phyloP scores from a whole-genome alignment of 1,140 invertebrate genomes.

The Amyelois transitella region DNA sequence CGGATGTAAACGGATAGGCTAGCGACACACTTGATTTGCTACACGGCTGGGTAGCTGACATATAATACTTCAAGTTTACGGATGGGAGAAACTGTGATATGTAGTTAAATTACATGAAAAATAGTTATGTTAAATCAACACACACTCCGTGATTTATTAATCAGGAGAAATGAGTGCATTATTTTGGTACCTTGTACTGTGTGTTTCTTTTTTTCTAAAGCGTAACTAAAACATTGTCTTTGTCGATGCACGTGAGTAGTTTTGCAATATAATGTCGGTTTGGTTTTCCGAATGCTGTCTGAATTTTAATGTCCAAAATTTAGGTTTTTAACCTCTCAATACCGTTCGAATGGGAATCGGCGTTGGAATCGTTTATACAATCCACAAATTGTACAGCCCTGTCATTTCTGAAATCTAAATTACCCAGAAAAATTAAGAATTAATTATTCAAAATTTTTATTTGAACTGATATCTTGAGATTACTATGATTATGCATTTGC shows the following conservation, averaged over 20 bases:
- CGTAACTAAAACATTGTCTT: not conserved
- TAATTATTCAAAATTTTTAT: too few relatives aligned
- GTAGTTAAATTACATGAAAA: not conserved
- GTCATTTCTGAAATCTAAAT: too few relatives aligned
- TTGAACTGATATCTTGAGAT: too few relatives aligned
- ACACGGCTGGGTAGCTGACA: not conserved
- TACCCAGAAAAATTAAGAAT: too few relatives aligned
- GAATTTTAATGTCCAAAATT: not conserved
- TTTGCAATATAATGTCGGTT: not conserved
- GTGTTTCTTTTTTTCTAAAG: too few relatives aligned
- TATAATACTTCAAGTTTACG: not conserved
- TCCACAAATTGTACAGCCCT: too few relatives aligned
- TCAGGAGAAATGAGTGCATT: too few relatives aligned
- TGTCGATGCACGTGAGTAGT: not conserved
- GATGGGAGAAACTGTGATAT: not conserved
- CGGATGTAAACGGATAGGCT: not conserved
- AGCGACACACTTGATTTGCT: not conserved
- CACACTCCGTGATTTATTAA: too few relatives aligned
- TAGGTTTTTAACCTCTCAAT: not conserved
- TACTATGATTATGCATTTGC: too few relatives aligned
- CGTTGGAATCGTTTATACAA: too few relatives aligned
- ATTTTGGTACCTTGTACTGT: too few relatives aligned
- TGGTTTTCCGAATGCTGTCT: not conserved
- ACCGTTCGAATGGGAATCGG: not conserved
- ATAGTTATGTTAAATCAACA: too few relatives aligned